These are phyloP conservation scores for Enteromius paludinosus DNA, from an alignment of 2,797 vertebrate genomes.

Conservation along the genomic window DNA sequence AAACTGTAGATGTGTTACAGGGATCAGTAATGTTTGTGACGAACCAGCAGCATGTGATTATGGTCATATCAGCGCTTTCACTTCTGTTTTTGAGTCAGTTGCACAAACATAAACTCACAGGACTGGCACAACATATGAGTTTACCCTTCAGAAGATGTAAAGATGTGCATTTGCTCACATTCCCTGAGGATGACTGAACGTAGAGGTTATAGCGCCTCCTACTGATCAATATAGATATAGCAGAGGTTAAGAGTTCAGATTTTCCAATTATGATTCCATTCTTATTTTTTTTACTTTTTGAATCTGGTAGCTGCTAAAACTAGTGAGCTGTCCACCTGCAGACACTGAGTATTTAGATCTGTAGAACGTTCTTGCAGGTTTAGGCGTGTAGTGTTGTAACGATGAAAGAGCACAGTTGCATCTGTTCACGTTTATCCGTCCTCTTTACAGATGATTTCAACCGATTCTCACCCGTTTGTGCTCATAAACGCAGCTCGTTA, in stretches of 20 bases:
- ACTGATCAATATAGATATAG: background rate
- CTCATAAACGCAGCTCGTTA: conserved; percentile 62
- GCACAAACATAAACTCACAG: background rate
- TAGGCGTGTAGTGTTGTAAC: background rate
- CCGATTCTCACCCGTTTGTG: conserved; percentile 52
- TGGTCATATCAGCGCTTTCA: background rate
- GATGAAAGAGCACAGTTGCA: conserved; percentile 37
- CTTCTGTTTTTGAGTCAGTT: background rate
- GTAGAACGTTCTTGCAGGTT: background rate
- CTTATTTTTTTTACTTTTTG: background rate
- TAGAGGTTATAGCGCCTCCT: background rate
- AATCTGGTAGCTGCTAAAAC: background rate
- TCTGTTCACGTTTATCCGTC: conserved; percentile 70
- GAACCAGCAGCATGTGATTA: background rate
- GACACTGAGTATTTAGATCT: background rate
- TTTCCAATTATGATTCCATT: background rate
- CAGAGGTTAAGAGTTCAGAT: background rate
- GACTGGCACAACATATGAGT: background rate
- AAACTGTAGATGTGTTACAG: background rate
- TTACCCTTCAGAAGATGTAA: background rate
- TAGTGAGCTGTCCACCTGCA: background rate
- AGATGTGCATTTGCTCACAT: background rate
- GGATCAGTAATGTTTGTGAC: background rate
- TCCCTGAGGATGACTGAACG: background rate
- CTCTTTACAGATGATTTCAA: conserved; percentile 41